A percentile compares a stretch with the other conserved stretches of the same genome.
phyloP scores from a whole-genome alignment of 2,113 vertebrate species.

The Mirza zaza region DNA sequence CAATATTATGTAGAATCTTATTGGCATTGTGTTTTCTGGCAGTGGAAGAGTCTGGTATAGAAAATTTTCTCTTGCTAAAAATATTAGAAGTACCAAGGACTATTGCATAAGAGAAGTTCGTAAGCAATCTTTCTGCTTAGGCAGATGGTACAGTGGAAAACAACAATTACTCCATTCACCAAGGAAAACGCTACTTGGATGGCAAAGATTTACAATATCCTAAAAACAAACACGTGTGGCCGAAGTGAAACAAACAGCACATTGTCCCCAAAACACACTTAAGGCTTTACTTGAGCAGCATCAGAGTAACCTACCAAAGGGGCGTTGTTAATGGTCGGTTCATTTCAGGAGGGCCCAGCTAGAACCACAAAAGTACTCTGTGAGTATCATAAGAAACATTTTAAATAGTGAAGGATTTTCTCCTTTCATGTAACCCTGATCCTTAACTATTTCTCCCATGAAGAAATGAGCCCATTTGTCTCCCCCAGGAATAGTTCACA shows the following conservation, averaged over 20 bases:
- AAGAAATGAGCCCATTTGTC: not conserved
- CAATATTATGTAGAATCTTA: conserved; percentile 17
- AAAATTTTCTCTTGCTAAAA: conserved; percentile 69
- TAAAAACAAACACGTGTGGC: conserved; percentile 14
- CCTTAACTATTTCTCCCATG: not conserved
- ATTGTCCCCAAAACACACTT: conserved; percentile 4
- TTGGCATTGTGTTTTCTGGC: conserved; percentile 65
- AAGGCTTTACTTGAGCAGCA: not conserved
- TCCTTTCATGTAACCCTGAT: not conserved
- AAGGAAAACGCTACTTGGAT: not conserved
- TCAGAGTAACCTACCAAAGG: not conserved
- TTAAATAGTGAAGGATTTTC: not conserved
- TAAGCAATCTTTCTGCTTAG: conserved; percentile 46
- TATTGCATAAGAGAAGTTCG: conserved; percentile 33
- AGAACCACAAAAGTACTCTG: not conserved
- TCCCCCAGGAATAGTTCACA: not conserved
- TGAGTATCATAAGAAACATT: not conserved
- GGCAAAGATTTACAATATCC: conserved; percentile 2
- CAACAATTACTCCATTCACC: conserved; percentile 36
- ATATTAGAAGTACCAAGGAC: conserved; percentile 49
- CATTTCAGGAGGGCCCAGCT: not conserved
- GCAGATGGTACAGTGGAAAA: conserved; percentile 39
- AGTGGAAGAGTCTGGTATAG: conserved; percentile 60
- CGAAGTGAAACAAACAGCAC: not conserved
- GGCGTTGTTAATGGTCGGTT: not conserved